phyloP scores from a whole-genome alignment of 35 echinoderm and acorn worm species.

The Ptychodera flava region DNA sequence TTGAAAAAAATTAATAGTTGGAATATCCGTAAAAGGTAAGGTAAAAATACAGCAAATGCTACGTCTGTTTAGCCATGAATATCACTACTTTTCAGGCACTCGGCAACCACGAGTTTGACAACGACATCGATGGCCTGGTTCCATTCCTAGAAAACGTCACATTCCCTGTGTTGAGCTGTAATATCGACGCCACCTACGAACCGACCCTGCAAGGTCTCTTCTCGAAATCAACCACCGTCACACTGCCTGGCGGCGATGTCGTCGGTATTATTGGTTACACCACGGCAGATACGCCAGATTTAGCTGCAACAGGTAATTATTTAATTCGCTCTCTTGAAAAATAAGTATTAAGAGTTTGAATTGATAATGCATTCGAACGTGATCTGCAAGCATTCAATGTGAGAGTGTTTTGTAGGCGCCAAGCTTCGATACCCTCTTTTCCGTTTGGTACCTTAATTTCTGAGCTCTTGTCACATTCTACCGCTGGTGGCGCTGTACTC shows the following conservation, averaged over 20 bases:
- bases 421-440: no score
- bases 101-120: no score
- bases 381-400: no score
- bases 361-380: no score
- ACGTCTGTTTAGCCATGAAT: background rate
- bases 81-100: slow-evolving; percentile 12
- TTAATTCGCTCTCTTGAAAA: no score
- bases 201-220: background rate
- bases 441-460: no score
- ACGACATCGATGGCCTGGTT: slow-evolving; percentile 4
- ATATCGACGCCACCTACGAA: slow-evolving; percentile 28
- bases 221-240: slow-evolving; percentile 12
- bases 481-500: no score
- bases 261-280: slow-evolving; percentile 39
- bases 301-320: slow-evolving; percentile 35
- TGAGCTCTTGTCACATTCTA: no score
- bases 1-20: background rate
- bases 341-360: no score
- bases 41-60: background rate
- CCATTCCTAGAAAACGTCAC: slow-evolving; percentile 26
- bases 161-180: slow-evolving; percentile 40
- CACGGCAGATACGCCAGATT: slow-evolving; percentile 8
- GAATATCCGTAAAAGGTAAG: background rate
- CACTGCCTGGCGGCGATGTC: slow-evolving; percentile 2
- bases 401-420: no score